Percentiles rank a stretch among this genome's conserved stretches.
Conservation (phyloP, 2,113 vertebrate genomes). For the Arvicanthis niloticus region DNA sequence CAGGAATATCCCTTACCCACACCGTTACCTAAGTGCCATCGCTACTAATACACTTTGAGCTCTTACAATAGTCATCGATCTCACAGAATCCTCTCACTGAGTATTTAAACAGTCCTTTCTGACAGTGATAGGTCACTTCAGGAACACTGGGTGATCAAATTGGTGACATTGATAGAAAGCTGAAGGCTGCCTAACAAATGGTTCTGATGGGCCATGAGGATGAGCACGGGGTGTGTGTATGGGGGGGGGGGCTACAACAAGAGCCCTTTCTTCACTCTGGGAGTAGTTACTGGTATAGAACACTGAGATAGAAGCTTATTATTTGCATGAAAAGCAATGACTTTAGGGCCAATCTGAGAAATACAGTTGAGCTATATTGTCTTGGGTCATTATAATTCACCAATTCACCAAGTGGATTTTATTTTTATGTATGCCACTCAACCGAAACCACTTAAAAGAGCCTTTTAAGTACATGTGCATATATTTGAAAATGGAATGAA, state of each 20-base stretch:
- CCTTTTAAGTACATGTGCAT: neutral
- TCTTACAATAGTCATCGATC: neutral
- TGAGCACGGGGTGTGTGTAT: too few relatives aligned
- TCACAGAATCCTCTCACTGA: neutral
- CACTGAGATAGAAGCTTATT: neutral
- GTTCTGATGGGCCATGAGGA: too few relatives aligned
- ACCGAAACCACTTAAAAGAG: neutral
- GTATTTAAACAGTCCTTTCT: neutral
- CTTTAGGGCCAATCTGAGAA: neutral
- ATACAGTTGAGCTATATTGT: neutral
- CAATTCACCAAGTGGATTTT: neutral
- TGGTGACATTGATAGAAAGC: too few relatives aligned
- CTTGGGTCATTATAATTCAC: neutral
- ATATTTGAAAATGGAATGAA: neutral
- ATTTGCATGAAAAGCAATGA: neutral
- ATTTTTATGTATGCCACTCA: neutral
- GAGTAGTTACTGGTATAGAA: too few relatives aligned
- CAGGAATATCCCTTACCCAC: neutral
- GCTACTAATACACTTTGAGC: neutral
- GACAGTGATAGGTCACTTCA: neutral
- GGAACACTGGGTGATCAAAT: neutral
- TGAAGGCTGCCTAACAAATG: too few relatives aligned
- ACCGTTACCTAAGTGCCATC: neutral
- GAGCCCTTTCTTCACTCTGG: too few relatives aligned
- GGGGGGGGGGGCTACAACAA: too few relatives aligned